Base-by-base conservation (phyloP, 2,797 vertebrate genomes). In the Thripadectes ignobilis region DNA sequence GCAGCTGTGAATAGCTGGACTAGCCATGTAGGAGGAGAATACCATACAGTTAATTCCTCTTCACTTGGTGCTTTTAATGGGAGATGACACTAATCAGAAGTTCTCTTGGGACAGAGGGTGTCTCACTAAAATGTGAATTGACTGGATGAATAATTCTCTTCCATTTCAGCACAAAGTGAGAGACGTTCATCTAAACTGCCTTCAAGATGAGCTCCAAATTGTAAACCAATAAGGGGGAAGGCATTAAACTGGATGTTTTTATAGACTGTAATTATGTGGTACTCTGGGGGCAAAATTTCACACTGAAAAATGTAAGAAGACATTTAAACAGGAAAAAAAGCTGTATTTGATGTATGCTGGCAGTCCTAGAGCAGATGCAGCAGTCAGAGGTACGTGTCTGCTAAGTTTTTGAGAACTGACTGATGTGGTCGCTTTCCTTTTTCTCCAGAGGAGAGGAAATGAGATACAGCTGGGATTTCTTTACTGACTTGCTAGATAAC, bases 381-480 rank as follows among this genome's bases (percentile, higher is more conserved):
- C 81, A 73, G 58, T 65, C 6, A 48, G 87, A 93, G 52, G 32
- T 73, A 36, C 12, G 4, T 4, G 26, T 22, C 52, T 69, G 11
- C 27, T 2, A 58, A 21, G 21, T 57, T 88, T 79, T 62, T 61
- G 71, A 86, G 46, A 81, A 39, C 38, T 83, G 68, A 88, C 41
- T 92, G 62, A 86, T 87, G 63, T 29, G 48, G 69, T 75, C 0
- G 1, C 65, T 87, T 73, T 41, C 57, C 24, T 74, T 77, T 92
- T 75, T 48, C 58, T 78, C 71, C 51, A 75, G 48, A 81, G 73
- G 39, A 78, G 6, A 77, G 52, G 72, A 85, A 92, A 91, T 89
- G 48, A 82, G 55, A 48, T 61, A 29, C 78, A 91, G 82, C 57
- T 93, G 93, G 52, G 51, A 71, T 92, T 69, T 87, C 59, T 74